Evolutionary conservation across 2,113 vertebrate genomes (phyloP).

Genomic region (Anser cygnoides): DNA sequence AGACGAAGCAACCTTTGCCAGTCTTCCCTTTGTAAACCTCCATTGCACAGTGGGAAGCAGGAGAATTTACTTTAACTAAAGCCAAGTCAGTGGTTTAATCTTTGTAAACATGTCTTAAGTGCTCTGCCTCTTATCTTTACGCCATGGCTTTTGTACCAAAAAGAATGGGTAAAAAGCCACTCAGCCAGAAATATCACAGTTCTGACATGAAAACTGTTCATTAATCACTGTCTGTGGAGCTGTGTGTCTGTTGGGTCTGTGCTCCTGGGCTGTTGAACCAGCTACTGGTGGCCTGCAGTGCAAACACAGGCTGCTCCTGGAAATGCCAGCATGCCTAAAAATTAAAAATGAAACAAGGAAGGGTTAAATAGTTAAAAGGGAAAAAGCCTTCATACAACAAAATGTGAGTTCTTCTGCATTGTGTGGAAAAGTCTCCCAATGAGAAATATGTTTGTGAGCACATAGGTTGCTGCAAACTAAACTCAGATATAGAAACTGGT

Average conservation of each 20-base stretch:
- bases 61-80: constrained; percentile 67
- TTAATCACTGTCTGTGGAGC: constrained; percentile 42
- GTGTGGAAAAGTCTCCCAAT: neutral
- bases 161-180: constrained; percentile 45
- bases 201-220: constrained; percentile 35
- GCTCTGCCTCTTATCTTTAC: constrained; percentile 71
- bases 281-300: neutral
- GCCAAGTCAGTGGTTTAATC: constrained; percentile 72
- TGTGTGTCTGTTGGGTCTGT: neutral
- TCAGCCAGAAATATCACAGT: constrained; percentile 41
- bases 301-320: neutral
- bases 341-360: too few species aligned
- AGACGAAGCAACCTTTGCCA: constrained; percentile 52
- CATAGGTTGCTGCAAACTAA: neutral
- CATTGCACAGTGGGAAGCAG: constrained; percentile 54
- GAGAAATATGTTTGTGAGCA: neutral
- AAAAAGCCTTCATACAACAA: neutral
- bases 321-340: neutral
- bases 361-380: neutral
- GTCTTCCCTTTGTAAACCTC: constrained; percentile 46
- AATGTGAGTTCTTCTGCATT: neutral
- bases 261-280: neutral
- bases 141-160: constrained; percentile 41
- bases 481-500: neutral
- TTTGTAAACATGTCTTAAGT: constrained; percentile 69